A percentile compares a stretch with the other conserved stretches of the same genome.
Conservation (phyloP, 2,113 vertebrate species). For the Girardinichthys multiradiatus region DNA sequence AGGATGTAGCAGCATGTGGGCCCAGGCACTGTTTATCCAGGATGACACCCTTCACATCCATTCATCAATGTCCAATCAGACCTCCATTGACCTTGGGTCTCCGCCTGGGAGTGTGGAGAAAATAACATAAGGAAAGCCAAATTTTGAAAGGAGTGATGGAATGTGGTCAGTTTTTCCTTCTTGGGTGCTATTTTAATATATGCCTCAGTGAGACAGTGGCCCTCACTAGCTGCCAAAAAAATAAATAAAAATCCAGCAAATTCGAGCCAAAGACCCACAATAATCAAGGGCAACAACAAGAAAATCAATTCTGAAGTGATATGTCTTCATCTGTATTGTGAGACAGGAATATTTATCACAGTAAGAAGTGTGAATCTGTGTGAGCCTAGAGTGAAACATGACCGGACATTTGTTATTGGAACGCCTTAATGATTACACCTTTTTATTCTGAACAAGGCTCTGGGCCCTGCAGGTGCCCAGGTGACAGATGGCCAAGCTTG, state of each 20-base stretch:
- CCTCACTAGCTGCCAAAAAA: neutral
- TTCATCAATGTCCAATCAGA: conserved; percentile 65
- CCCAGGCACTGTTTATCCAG: conserved; percentile 68
- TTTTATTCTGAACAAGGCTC: conserved; percentile 44
- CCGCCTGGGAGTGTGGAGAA: conserved; percentile 15
- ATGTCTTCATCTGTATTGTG: conserved; percentile 14
- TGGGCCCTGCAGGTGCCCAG: conserved; percentile 71
- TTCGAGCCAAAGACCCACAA: neutral
- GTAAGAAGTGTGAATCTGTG: conserved; percentile 12
- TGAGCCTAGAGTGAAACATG: conserved; percentile 49
- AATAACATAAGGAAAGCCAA: conserved; percentile 18
- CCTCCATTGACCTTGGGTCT: conserved; percentile 59
- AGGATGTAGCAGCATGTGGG: conserved; percentile 72
- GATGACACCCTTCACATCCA: conserved; percentile 71
- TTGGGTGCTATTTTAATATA: conserved; percentile 43
- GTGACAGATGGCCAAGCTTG: conserved; percentile 75
- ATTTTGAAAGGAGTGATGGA: conserved; percentile 33
- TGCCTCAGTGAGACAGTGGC: conserved; percentile 12
- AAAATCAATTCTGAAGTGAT: neutral
- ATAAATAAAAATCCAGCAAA: conserved; percentile 3
- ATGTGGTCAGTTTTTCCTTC: conserved; percentile 15
- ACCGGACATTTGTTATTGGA: conserved; percentile 60
- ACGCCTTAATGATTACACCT: conserved; percentile 61
- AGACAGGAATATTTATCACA: conserved; percentile 24
- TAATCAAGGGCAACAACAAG: conserved; percentile 2